Evolutionary conservation across 2,113 vertebrate genomes (phyloP).

Genomic region (Cheirogaleus medius): DNA sequence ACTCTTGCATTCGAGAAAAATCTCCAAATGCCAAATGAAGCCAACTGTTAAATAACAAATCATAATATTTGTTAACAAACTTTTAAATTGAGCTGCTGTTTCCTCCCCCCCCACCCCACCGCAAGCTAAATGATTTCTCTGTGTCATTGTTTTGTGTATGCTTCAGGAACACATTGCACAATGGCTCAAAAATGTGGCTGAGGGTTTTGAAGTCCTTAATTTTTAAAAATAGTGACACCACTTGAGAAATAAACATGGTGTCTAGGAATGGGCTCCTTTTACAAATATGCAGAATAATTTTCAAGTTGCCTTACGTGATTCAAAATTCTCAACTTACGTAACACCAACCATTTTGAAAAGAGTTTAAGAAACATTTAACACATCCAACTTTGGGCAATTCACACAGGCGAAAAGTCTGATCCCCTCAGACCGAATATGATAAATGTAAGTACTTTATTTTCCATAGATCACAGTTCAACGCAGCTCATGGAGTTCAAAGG

Average conservation of each 20-base stretch:
- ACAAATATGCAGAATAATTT: neutral
- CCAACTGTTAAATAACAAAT: conserved; percentile 60
- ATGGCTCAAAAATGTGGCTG: conserved; percentile 51
- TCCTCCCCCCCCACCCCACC: too few species aligned
- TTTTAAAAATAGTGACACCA: conserved; percentile 52
- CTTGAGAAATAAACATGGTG: conserved; percentile 42
- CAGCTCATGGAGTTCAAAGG: neutral
- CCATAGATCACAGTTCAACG: neutral
- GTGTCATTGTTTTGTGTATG: conserved; percentile 33
- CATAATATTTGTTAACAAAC: conserved; percentile 62
- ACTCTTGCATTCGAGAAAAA: conserved; percentile 25
- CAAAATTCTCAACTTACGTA: conserved; percentile 68
- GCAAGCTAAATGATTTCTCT: conserved; percentile 29
- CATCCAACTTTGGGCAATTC: conserved; percentile 24
- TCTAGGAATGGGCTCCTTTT: conserved; percentile 37
- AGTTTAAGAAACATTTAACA: conserved; percentile 39
- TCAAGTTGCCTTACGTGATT: conserved; percentile 33
- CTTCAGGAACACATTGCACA: neutral
- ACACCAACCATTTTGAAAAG: conserved; percentile 46
- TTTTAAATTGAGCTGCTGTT: conserved; percentile 4
- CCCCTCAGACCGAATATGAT: conserved; percentile 12
- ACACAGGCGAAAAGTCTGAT: neutral
- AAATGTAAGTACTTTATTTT: neutral
- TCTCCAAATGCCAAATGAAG: conserved; percentile 62
- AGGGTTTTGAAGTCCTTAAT: conserved; percentile 52